Base-by-base conservation (phyloP, 2,113 vertebrate species). In the Stigmatopora argus region DNA sequence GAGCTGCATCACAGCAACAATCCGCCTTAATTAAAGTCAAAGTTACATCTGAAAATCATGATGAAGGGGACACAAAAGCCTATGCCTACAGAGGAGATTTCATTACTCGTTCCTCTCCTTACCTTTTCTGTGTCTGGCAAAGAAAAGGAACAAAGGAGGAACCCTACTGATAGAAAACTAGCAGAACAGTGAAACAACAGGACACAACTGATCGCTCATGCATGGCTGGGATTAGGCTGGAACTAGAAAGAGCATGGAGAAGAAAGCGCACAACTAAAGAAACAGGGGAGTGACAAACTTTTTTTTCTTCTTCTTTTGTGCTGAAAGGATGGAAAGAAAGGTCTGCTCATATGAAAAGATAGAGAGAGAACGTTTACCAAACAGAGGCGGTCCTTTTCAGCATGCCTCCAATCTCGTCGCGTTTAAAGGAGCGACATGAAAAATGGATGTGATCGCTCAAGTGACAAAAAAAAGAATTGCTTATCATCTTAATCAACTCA, bases 161-260 rank as follows among this genome's bases (percentile, higher is more conserved):
- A 92, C 90, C 94, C 95, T 91, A 96, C 93, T 92, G 94, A 92
- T 92, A 94, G 89, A 92, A 95, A 96, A 95, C 92, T 93, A 94
- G 93, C 93, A 94, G 93, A 95, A 97, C 94, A 94, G 96, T 92
- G 93, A 94, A 94, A 96, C 95, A 96, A 96, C 94, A 94, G 93
- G 91, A 94, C 94, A 94, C 93, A 95, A 94, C 93, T 93, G 94
- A 93, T 95, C 94, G 89, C 93, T 98, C 95, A 96, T 96, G 95
- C 96, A 95, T 98, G 95, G 92, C 93, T 93, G 92, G 92, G 94
- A 95, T 94, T 95, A 95, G 93, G 94, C 95, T 93, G 93, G 94
- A 95, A 96, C 93, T 90, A 92, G 92, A 94, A 95, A 96, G 93
- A 94, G 92, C 93, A 90, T 85, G 91, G 89, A 94, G 94, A 94